Conservation (phyloP, 2,113 vertebrate species). For the Pteronura brasiliensis region DNA sequence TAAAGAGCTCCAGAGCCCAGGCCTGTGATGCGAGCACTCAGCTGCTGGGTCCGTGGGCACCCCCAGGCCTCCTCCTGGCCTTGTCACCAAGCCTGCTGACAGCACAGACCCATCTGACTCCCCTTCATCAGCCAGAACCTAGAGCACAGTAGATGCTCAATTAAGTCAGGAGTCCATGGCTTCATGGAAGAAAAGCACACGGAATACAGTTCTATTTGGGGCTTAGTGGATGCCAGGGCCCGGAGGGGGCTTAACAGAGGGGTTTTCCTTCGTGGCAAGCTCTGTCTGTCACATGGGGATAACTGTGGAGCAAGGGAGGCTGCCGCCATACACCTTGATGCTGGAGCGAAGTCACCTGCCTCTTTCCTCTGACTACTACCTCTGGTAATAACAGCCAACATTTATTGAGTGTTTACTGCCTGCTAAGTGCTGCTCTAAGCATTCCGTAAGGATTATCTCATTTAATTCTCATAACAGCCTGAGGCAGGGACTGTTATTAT, state of each 20-base stretch:
- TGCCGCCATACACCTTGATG: not conserved
- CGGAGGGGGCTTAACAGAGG: no score
- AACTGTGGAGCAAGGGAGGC: no score
- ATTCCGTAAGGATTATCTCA: not conserved
- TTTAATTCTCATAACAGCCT: not conserved
- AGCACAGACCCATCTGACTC: no score
- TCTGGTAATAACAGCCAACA: not conserved
- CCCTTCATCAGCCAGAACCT: not conserved
- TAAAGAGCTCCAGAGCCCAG: not conserved
- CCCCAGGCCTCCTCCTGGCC: not conserved
- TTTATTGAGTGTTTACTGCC: not conserved
- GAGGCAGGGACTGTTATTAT: not conserved
- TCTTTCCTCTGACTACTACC: not conserved
- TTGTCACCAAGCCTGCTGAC: not conserved
- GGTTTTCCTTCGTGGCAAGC: not conserved
- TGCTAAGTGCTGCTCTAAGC: not conserved
- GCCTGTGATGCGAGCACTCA: rapidly evolving
- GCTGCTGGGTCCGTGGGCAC: not conserved
- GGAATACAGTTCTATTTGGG: not conserved
- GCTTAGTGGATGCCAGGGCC: not conserved
- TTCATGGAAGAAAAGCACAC: not conserved
- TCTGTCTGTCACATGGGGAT: not conserved
- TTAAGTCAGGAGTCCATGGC: not conserved
- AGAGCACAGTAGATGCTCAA: not conserved
- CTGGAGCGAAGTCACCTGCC: not conserved